phyloP scores from a whole-genome alignment of 2,888 invertebrate genomes.

The Trilocha varians region DNA sequence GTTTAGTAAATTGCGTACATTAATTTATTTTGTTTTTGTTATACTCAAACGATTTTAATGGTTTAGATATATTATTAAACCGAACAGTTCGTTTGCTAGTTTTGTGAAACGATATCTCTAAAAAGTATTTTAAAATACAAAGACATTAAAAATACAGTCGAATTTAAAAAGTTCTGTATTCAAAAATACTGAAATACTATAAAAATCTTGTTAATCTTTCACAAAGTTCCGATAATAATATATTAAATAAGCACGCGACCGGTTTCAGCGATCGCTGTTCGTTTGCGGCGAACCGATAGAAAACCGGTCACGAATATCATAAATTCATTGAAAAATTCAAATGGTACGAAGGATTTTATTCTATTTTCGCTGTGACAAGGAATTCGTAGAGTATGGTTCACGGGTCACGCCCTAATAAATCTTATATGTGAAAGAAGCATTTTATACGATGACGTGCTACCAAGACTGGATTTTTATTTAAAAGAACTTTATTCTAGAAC shows the following conservation, averaged over 20 bases:
- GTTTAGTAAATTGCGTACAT: no score
- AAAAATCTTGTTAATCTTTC: background rate
- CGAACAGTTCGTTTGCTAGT: no score
- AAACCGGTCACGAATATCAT: constrained; percentile 3
- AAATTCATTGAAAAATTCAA: constrained; percentile 17
- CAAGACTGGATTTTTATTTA: background rate
- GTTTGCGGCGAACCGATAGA: constrained; percentile 17
- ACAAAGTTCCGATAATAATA: constrained; percentile 7
- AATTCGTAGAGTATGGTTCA: background rate
- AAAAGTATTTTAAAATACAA: no score
- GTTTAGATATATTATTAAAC: no score
- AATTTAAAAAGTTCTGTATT: no score
- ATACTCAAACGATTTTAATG: no score
- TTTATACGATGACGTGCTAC: background rate
- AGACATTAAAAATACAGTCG: no score
- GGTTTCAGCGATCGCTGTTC: constrained; percentile 14
- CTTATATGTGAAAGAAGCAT: constrained; percentile 5
- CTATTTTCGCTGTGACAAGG: constrained; percentile 1
- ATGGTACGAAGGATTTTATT: constrained; percentile 1
- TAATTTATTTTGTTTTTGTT: no score
- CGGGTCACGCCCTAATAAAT: background rate
- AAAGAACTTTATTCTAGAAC: no score
- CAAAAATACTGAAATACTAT: background rate
- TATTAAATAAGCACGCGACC: constrained; percentile 24
- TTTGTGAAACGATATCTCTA: no score